Evolutionary conservation across 2,888 invertebrate species (phyloP).

Genomic region (Pinctada fucata): DNA sequence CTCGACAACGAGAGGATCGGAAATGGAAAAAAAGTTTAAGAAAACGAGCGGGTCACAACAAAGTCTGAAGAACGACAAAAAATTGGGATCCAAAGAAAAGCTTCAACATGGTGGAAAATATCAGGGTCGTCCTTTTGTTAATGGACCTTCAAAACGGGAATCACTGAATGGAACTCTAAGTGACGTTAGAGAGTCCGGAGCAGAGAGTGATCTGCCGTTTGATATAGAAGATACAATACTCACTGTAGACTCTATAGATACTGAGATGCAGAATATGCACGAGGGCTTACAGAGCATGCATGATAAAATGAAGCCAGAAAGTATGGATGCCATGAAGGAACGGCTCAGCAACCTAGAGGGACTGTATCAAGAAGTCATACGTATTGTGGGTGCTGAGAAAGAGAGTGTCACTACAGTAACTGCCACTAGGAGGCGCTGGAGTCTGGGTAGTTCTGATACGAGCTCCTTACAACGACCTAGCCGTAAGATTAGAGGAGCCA

Average conservation of each 20-base stretch:
- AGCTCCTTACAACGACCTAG: constrained; percentile 58
- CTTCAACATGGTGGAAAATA: not conserved
- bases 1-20: constrained; percentile 20
- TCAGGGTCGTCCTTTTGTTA: not conserved
- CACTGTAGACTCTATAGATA: constrained; percentile 63
- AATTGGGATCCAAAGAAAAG: not conserved
- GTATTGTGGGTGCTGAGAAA: constrained; percentile 60
- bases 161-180: constrained; percentile 38
- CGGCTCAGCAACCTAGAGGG: constrained; percentile 68
- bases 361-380: constrained; percentile 68
- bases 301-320: constrained; percentile 42
- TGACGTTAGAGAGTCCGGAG: constrained; percentile 59
- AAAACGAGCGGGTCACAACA: constrained; percentile 17
- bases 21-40: constrained; percentile 22
- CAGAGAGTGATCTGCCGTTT: constrained; percentile 64
- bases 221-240: constrained; percentile 69
- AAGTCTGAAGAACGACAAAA: constrained; percentile 26
- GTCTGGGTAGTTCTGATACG: constrained; percentile 68
- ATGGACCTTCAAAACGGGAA: constrained; percentile 2
- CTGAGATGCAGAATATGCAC: constrained; percentile 47
- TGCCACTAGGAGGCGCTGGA: constrained; percentile 56
- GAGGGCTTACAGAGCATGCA: constrained; percentile 39
- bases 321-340: constrained; percentile 54
- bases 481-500: constrained; percentile 31
- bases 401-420: not conserved